A percentile compares a stretch with the other conserved stretches of the same genome.
Evolutionary conservation across 1,140 invertebrate species (phyloP).

Genomic region (Heliconius hewitsoni): DNA sequence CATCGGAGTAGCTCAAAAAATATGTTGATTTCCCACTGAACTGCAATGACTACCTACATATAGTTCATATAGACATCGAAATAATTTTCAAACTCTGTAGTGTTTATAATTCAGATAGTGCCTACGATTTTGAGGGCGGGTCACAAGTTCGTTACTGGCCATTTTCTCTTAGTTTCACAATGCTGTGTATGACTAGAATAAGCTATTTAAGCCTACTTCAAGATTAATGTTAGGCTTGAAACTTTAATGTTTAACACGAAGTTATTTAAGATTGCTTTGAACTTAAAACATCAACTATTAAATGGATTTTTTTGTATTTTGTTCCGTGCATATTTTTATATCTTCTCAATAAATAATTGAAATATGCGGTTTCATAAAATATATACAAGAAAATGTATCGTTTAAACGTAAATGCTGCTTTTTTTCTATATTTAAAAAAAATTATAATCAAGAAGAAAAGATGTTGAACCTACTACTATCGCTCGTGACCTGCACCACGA

Average conservation of each 20-base stretch:
- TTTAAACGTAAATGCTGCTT: too few relatives aligned
- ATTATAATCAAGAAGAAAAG: too few relatives aligned
- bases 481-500: too few relatives aligned
- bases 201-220: constrained; percentile 16
- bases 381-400: too few relatives aligned
- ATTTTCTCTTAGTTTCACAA: constrained; percentile 29
- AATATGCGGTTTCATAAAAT: too few relatives aligned
- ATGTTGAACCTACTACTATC: too few relatives aligned
- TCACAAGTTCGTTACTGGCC: constrained; percentile 18
- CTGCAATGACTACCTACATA: neutral
- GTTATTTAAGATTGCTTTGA: too few relatives aligned
- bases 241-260: neutral
- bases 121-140: constrained; percentile 16
- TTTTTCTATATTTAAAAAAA: too few relatives aligned
- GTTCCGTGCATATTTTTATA: too few relatives aligned
- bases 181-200: constrained; percentile 21
- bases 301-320: too few relatives aligned
- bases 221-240: neutral
- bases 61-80: neutral
- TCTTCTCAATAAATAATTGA: too few relatives aligned
- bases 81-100: neutral
- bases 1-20: neutral
- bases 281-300: too few relatives aligned
- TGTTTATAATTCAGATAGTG: neutral
- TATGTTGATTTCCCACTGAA: neutral